Evolutionary conservation across 2,888 invertebrate species (phyloP), one percentile per base, ranked within the genome.

Genomic region (Labia minor): DNA sequence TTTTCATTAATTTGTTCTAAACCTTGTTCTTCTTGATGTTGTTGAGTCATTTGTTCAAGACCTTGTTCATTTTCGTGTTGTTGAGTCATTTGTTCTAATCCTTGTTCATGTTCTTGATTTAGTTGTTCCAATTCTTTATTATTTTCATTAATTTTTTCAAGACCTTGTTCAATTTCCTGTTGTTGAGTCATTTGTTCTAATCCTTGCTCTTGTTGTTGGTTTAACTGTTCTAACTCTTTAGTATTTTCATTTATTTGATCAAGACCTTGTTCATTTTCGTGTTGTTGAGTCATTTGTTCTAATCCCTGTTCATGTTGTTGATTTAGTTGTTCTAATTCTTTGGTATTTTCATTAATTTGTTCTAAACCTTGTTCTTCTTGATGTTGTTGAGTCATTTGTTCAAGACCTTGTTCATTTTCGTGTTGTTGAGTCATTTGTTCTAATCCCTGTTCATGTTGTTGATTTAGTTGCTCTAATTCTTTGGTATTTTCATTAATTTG

Each of bases 31-130:
- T 64, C 33, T 33, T 33, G 33, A 33, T 64, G 63, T 69, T 72
- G 70, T 70, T 73, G 73, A 1, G 70, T 71, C 6, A 73, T 69
- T 66, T 72, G 71, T 37, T 67, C 64, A 67, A 70, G 66, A 20
- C 70, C 68, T 49, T 65, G 65, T 21, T 70, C 65, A 61, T 70
- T 68, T 37, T 69, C 67, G 11, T 19, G 63, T 1, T 63, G 61
- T n/a, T 66, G 37, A n/a, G n/a, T n/a, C n/a, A n/a, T n/a, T n/a
- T n/a, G n/a, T n/a, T n/a, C n/a, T n/a, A n/a, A n/a, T n/a, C n/a
- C n/a, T n/a, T n/a, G n/a, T 73, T 70, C 14, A 69, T 69, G 1
- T 65, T 69, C 68, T 68, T 71, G 67, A 66, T 70, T 67, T 62
- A 70, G 69, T 37, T 66, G 67, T 65, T 70, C 69, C n/a, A n/a